Percentiles rank a stretch among this genome's conserved stretches.
These are phyloP conservation scores for Gymnosoma rotundatum DNA, from an alignment of 2,888 invertebrate genomes.

Conservation along the genomic window DNA sequence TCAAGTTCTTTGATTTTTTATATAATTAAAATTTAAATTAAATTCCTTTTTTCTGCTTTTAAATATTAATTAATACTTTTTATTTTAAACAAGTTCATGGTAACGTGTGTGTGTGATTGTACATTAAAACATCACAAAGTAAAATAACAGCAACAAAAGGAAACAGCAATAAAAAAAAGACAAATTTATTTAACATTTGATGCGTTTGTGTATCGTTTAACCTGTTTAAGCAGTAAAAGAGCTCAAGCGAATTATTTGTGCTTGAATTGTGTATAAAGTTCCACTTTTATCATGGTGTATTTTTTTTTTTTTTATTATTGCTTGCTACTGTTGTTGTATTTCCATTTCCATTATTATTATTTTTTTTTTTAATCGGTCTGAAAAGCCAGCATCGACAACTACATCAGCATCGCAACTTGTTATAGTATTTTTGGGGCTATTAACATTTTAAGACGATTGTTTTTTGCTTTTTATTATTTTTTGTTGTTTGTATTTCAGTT, in stretches of 20 bases:
- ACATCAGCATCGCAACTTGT: slow-evolving; percentile 2
- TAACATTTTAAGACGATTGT: slow-evolving; percentile 55
- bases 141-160: not conserved
- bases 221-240: slow-evolving; percentile 1
- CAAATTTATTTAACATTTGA: slow-evolving; percentile 34
- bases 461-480: slow-evolving; percentile 13
- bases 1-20: too few species aligned
- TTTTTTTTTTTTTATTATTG: slow-evolving; percentile 3
- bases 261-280: slow-evolving; percentile 29
- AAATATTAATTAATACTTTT: slow-evolving; percentile 26
- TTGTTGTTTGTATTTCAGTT: slow-evolving; percentile 10
- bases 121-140: slow-evolving; percentile 3
- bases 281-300: slow-evolving; percentile 16
- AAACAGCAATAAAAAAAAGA: slow-evolving; percentile 11
- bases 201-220: not conserved
- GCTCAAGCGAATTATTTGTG: slow-evolving; percentile 5
- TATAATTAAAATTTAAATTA: too few species aligned
- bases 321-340: slow-evolving; percentile 9
- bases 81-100: slow-evolving; percentile 47
- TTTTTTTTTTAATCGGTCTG: not conserved
- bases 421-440: slow-evolving; percentile 37
- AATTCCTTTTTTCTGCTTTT: not conserved
- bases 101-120: slow-evolving; percentile 14
- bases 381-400: not conserved
- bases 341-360: slow-evolving; percentile 29